Conservation (phyloP, 2,797 vertebrate species). For the Acropternis orthonyx region DNA sequence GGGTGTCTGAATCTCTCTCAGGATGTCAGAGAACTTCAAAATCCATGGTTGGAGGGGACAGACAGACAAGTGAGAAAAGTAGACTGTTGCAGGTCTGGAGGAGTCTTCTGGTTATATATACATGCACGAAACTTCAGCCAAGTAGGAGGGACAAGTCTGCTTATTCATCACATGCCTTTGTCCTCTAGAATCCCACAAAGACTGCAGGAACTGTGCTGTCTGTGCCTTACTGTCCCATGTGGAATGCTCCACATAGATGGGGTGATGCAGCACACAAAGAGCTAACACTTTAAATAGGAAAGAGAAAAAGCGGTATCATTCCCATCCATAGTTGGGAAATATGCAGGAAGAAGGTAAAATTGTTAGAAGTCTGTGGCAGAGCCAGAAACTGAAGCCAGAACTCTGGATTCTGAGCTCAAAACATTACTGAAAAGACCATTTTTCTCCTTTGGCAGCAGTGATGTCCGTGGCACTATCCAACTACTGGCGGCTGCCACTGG, state of each 20-base stretch:
- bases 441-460: background rate
- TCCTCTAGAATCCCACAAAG: background rate
- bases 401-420: background rate
- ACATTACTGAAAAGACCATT: background rate
- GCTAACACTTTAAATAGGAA: background rate
- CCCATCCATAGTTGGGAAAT: background rate
- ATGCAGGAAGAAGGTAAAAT: background rate
- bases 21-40: background rate
- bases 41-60: background rate
- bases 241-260: background rate
- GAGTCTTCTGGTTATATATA: background rate
- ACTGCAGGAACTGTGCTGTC: background rate
- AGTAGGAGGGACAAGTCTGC: background rate
- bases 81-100: background rate
- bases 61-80: background rate
- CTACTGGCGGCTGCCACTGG: background rate
- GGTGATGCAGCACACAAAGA: background rate
- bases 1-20: background rate
- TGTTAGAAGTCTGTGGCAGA: conserved; percentile 14
- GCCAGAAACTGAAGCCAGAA: conserved; percentile 19
- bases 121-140: background rate
- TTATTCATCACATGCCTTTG: background rate
- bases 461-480: background rate
- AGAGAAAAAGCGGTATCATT: background rate
- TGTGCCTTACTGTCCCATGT: background rate